Percentiles rank a stretch among this genome's conserved stretches.
Evolutionary conservation across 2,113 vertebrate genomes (phyloP).

Genomic region (Laterallus jamaicensis): DNA sequence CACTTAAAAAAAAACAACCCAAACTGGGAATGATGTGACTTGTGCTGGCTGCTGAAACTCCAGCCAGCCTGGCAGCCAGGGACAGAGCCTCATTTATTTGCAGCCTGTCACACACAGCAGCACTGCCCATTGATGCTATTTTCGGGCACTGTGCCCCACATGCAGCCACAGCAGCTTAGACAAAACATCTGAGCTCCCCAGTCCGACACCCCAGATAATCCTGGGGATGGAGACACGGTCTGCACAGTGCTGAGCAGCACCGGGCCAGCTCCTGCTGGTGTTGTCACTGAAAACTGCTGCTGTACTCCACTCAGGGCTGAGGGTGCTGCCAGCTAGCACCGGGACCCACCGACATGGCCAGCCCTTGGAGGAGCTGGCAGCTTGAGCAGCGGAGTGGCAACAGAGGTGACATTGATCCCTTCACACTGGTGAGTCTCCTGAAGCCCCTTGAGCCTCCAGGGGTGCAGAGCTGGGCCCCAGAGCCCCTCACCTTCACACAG

Average conservation of each 20-base stretch:
- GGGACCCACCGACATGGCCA: accelerated
- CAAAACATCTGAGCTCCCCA: neutral
- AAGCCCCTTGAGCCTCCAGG: neutral
- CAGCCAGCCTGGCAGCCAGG: neutral
- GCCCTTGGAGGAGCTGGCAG: accelerated
- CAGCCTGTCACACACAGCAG: neutral
- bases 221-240: accelerated
- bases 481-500: neutral
- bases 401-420: neutral
- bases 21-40: neutral
- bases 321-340: neutral
- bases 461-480: accelerated
- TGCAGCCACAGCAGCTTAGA: neutral
- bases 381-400: neutral
- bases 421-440: accelerated
- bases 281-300: neutral
- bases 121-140: neutral
- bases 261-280: neutral
- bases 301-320: accelerated
- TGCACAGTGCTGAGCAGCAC: accelerated
- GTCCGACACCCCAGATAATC: neutral
- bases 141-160: neutral
- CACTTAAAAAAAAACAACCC: neutral
- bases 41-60: neutral
- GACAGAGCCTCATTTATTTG: neutral